Conservation (phyloP, 2,888 invertebrate species). For the Eulithis prunata region DNA sequence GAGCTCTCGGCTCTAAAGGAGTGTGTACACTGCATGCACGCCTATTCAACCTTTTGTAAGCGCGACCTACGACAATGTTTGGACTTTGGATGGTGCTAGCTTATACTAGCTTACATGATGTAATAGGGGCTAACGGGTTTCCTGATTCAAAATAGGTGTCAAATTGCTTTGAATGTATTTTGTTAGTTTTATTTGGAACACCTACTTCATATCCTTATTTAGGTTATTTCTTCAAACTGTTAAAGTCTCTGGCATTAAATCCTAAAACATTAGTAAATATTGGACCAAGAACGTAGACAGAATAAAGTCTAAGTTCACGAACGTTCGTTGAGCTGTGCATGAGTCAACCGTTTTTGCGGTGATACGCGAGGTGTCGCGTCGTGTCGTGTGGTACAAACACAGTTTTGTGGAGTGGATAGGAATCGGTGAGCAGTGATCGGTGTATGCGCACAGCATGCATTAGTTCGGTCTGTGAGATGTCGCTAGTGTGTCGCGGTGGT, state of each 20-base stretch:
- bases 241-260: background rate
- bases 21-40: conserved; percentile 22
- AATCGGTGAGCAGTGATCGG: conserved; percentile 21
- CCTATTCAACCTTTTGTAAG: conserved; percentile 18
- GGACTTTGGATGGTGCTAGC: conserved; percentile 32
- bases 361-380: conserved; percentile 3
- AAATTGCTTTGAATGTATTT: conserved; percentile 18
- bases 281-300: background rate
- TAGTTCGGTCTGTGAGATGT: conserved; percentile 54
- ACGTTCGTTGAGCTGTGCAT: conserved; percentile 10
- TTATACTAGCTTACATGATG: conserved; percentile 33
- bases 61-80: conserved; percentile 50
- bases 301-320: conserved; percentile 1
- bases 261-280: background rate
- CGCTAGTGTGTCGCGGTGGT: conserved; percentile 70
- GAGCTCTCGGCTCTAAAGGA: conserved; percentile 32
- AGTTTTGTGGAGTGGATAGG: background rate
- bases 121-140: conserved; percentile 38
- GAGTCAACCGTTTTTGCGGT: conserved; percentile 6
- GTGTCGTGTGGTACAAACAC: conserved; percentile 1
- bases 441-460: conserved; percentile 32
- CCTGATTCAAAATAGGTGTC: conserved; percentile 29
- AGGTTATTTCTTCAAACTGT: too few species aligned
- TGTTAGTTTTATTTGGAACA: conserved; percentile 1
- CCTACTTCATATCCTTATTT: background rate